Percentiles rank a stretch among this genome's conserved stretches.
Evolutionary conservation across 2,113 vertebrate species (phyloP).

Genomic region (Equus quagga): DNA sequence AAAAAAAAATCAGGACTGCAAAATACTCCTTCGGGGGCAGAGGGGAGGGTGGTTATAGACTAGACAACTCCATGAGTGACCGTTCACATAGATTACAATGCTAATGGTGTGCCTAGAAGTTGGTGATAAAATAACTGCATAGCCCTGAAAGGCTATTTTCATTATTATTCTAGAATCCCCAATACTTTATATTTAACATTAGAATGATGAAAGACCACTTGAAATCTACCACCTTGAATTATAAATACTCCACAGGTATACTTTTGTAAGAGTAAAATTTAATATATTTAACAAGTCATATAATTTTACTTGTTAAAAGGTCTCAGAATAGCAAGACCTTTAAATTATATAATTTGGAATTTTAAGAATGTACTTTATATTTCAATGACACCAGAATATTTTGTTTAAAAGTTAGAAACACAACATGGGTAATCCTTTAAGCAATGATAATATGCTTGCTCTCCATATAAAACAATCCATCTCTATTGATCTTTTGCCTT

Average conservation of each 20-base stretch:
- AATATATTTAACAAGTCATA: not conserved
- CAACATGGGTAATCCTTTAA: conserved; percentile 74
- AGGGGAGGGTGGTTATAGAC: not conserved
- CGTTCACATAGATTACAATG: not conserved
- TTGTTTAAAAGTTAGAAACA: conserved; percentile 62
- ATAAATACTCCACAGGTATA: not conserved
- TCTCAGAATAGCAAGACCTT: not conserved
- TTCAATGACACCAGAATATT: conserved; percentile 51
- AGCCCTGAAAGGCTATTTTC: not conserved
- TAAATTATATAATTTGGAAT: conserved; percentile 42
- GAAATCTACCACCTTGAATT: not conserved
- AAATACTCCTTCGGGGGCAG: not conserved
- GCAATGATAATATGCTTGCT: conserved; percentile 76
- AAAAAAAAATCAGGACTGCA: not conserved
- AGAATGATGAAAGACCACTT: not conserved
- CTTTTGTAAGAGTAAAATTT: not conserved
- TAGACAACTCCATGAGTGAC: not conserved
- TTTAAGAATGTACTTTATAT: conserved; percentile 45
- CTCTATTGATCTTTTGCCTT: conserved; percentile 82
- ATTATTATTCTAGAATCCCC: not conserved
- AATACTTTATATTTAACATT: not conserved
- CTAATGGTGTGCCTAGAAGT: not conserved
- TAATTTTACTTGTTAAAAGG: not conserved
- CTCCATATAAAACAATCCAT: conserved; percentile 81
- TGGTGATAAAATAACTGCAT: not conserved